Conservation (phyloP, 2,888 invertebrate genomes). For the Carcina quercana region DNA sequence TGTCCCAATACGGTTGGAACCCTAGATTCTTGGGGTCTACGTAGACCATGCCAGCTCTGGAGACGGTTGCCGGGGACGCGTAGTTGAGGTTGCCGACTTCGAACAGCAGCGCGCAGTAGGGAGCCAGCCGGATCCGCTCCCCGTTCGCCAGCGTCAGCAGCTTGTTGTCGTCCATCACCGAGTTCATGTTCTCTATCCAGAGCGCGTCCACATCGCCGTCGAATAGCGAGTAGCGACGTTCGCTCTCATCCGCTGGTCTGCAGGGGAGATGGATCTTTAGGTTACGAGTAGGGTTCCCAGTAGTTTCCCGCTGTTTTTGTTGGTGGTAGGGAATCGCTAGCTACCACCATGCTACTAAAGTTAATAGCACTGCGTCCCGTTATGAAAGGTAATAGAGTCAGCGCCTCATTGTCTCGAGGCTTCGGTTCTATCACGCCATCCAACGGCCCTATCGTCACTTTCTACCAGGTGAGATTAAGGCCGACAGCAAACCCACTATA, state of each 20-base stretch:
- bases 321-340: too few species aligned
- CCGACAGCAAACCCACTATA: too few species aligned
- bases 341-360: too few species aligned
- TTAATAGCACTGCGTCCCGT: too few species aligned
- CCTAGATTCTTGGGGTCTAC: slow-evolving; percentile 95
- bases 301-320: too few species aligned
- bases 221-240: slow-evolving; percentile 89
- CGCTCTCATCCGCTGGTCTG: slow-evolving; percentile 80
- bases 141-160: slow-evolving; percentile 93
- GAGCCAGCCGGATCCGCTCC: slow-evolving; percentile 87
- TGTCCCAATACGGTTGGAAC: slow-evolving; percentile 89
- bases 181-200: slow-evolving; percentile 98
- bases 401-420: too few species aligned
- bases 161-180: slow-evolving; percentile 97
- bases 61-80: slow-evolving; percentile 95
- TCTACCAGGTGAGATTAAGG: too few species aligned
- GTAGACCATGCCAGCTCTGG: slow-evolving; percentile 94
- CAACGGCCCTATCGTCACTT: too few species aligned
- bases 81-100: slow-evolving; percentile 93
- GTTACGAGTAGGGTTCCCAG: too few species aligned
- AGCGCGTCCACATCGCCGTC: slow-evolving; percentile 96
- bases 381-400: too few species aligned
- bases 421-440: too few species aligned
- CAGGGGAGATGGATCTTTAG: too few species aligned
- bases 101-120: slow-evolving; percentile 88